Evolutionary conservation across 35 echinoderm and acorn worm genomes (phyloP), one percentile per base, ranked within the genome.

Genomic region (Chiridota heheva): DNA sequence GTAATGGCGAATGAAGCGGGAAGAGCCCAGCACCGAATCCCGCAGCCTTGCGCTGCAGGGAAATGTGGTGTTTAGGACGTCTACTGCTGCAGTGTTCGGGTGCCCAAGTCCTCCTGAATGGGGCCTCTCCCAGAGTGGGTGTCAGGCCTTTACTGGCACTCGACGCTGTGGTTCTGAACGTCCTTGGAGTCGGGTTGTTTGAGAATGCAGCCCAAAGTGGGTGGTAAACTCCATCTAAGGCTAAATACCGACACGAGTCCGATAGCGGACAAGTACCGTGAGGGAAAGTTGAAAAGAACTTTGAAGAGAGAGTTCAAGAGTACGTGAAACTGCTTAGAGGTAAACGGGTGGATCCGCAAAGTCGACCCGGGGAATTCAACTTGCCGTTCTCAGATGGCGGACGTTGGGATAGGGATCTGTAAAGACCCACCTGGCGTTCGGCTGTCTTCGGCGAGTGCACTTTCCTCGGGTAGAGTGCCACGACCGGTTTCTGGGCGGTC

Each of bases 171-270:
- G 29, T 13, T 53, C 40, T n/a, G n/a, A n/a, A n/a, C n/a, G n/a
- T n/a, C n/a, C n/a, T n/a, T n/a, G n/a, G 72, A 76, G 72, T 76
- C 72, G 72, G 72, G 72, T 76, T 76, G 72, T 55, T 76, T 76
- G 39, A 38, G 76, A 63, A 62, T 58, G 76, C 76, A 53, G 48
- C 76, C 76, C 16, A 80, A 80, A 32, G 62, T 25, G 29, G 76
- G 76, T 80, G 76, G 76, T 80, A 80, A 80, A 80, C 76, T 80
- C 76, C 76, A 80, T 80, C 76, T 4, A 80, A 80, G 58, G 76
- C 76, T 63, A 80, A 80, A 63, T 80, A 80, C 37, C 3, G 55
- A 36, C 56, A 80, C 76, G 76, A 63, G 76, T 37, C 56, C 55
- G 76, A 80, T 63, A 80, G 76, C 24, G 67, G 22, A 53, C 72